Percentiles rank a stretch among this genome's conserved stretches.
These are phyloP conservation scores for Palythoa grandiflora DNA, from an alignment of 92 coral and sea anemone genomes.

Conservation along the genomic window DNA sequence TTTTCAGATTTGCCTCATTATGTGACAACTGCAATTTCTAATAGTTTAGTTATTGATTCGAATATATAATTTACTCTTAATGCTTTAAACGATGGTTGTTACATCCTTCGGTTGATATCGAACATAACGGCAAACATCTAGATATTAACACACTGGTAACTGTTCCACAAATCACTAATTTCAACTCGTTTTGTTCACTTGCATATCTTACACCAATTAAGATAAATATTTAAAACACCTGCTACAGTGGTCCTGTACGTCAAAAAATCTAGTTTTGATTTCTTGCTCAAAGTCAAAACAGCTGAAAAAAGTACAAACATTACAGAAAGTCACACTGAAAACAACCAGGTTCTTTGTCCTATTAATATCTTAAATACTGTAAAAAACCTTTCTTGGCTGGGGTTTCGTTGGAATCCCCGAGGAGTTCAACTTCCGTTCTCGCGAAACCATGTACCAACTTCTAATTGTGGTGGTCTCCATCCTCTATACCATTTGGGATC, in stretches of 20 bases:
- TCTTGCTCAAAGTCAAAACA: constrained; percentile 33
- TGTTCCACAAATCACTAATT: constrained; percentile 42
- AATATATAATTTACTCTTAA: constrained; percentile 6
- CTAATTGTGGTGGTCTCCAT: constrained; percentile 45
- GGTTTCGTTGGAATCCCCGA: neutral
- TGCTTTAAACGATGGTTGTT: constrained; percentile 49
- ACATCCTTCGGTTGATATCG: constrained; percentile 56
- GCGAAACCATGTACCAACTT: constrained; percentile 36
- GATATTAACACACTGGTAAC: constrained; percentile 31
- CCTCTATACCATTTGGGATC: constrained; percentile 58
- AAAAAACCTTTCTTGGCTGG: constrained; percentile 54
- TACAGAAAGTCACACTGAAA: constrained; percentile 44
- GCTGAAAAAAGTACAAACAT: neutral
- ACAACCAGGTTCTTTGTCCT: constrained; percentile 43
- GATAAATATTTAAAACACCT: constrained; percentile 59
- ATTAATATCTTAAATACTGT: constrained; percentile 44
- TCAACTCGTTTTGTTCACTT: constrained; percentile 45
- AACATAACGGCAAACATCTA: constrained; percentile 32
- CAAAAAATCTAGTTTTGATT: constrained; percentile 48
- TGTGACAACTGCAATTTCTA: constrained; percentile 18
- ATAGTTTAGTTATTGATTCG: neutral
- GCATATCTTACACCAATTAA: constrained; percentile 61
- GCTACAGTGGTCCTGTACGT: constrained; percentile 60
- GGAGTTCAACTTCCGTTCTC: constrained; percentile 37
- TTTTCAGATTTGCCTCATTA: constrained; percentile 18